Evolutionary conservation across 2,113 vertebrate genomes (phyloP), one percentile per base, ranked within the genome.

Genomic region (Lagopus muta): DNA sequence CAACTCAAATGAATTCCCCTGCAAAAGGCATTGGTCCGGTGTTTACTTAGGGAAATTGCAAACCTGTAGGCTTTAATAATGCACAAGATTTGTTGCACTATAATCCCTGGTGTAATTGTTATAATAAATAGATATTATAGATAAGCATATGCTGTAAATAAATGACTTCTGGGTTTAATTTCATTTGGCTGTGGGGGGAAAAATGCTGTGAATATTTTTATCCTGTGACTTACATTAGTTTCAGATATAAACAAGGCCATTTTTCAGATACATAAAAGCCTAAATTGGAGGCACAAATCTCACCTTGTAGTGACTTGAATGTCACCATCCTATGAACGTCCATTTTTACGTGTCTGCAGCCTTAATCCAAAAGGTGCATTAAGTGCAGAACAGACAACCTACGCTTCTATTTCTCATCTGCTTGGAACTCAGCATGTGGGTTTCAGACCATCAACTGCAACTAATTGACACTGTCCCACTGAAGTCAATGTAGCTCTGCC

Each of bases 131-230:
- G 80, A 77, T 76, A 8, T 1, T 25, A 50, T 14, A 75, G 67
- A 34, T 67, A 76, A 85, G 82, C 15, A 27, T 82, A 42, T 64
- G 18, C 61, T 72, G 82, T 52, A 90, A 95, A 92, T 94, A 88
- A 93, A 90, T 5, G 48, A 69, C 57, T 86, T 74, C 62, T 19
- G 38, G 13, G n/a, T 45, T 55, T 82, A 11, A 92, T 92, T 76
- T 95, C 58, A 27, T 90, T 76, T 80, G 67, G 54, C 67, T 55
- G 48, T 6, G 19, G 30, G 42, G 17, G 61, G n/a, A 20, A 0
- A 52, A 34, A 50, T 25, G 62, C 43, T 54, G 11, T 14, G 40
- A 58, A 34, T 77, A 25, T 42, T 36, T 88, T 86, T 52, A 82
- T 69, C 8, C 43, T 25, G 10, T 6, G 34, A 65, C 93, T 86